Evolutionary conservation across 2,888 invertebrate species (phyloP).

Genomic region (Drosophila kuntzei): DNA sequence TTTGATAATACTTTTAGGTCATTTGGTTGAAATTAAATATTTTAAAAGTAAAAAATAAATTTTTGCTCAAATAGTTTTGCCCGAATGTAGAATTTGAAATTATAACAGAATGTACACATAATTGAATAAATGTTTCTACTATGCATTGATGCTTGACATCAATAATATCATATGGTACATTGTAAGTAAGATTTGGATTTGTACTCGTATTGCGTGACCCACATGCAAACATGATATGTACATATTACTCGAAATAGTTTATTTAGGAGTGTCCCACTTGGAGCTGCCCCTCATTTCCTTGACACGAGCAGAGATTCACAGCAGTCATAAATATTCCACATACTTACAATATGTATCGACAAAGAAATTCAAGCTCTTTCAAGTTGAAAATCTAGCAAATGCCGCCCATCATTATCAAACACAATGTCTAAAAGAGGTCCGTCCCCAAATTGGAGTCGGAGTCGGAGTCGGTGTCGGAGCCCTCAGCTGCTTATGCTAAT

Average conservation of each 20-base stretch:
- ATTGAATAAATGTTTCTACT: neutral
- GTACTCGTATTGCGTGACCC: slow-evolving; percentile 18
- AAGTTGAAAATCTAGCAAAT: slow-evolving; percentile 38
- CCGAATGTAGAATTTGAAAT: neutral
- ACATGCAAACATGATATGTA: slow-evolving; percentile 29
- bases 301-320: slow-evolving; percentile 5
- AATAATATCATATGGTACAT: slow-evolving; percentile 11
- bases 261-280: slow-evolving; percentile 32
- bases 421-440: slow-evolving; percentile 40
- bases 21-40: neutral
- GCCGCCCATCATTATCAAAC: slow-evolving; percentile 20
- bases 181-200: slow-evolving; percentile 28
- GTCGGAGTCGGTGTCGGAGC: slow-evolving; percentile 19
- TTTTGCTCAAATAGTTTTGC: neutral
- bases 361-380: slow-evolving; percentile 57
- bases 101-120: neutral
- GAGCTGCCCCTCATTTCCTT: slow-evolving; percentile 5
- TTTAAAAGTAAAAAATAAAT: neutral
- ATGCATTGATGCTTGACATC: slow-evolving; percentile 1
- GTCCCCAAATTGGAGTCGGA: slow-evolving; percentile 19
- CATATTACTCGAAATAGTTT: slow-evolving; percentile 15
- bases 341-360: slow-evolving; percentile 27
- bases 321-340: slow-evolving; percentile 44
- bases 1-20: neutral
- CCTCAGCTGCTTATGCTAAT: slow-evolving; percentile 75